phyloP scores from a whole-genome alignment of 2,113 vertebrate genomes.

The Oxygymnocypris stewartii region DNA sequence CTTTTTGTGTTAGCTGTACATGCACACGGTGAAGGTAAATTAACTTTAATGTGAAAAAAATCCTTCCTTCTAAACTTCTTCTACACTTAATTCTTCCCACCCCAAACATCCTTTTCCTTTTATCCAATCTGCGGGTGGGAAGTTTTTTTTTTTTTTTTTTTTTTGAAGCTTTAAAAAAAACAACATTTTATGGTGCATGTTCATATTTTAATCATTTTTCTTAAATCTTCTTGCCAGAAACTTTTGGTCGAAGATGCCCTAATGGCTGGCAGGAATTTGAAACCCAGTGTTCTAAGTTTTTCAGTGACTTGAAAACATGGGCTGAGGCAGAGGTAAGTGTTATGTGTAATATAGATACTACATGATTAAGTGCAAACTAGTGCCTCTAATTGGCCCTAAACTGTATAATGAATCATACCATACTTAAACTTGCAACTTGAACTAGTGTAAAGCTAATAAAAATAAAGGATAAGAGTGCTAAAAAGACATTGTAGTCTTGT shows the following conservation, averaged over 20 bases:
- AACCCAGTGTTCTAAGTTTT: slow-evolving; percentile 31
- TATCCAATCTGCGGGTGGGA: neutral
- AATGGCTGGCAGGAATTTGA: neutral
- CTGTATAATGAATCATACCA: neutral
- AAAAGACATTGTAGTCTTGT: neutral
- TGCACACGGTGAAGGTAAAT: neutral
- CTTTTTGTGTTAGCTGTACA: neutral
- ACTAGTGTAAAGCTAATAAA: neutral
- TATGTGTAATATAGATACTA: neutral
- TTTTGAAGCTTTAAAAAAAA: no score
- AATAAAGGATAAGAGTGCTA: neutral
- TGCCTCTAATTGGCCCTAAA: no score
- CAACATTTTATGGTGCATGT: no score
- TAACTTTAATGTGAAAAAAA: neutral
- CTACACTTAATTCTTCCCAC: no score
- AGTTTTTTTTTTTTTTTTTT: neutral
- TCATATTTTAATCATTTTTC: neutral
- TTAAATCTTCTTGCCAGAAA: neutral
- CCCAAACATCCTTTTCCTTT: no score
- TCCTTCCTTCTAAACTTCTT: no score
- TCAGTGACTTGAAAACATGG: neutral
- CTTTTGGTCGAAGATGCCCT: neutral
- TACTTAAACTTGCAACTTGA: neutral
- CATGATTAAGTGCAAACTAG: no score
- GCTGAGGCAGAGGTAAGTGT: slow-evolving; percentile 29